Base-by-base conservation (phyloP, 2,113 vertebrate species). In the Gopherus evgoodei region DNA sequence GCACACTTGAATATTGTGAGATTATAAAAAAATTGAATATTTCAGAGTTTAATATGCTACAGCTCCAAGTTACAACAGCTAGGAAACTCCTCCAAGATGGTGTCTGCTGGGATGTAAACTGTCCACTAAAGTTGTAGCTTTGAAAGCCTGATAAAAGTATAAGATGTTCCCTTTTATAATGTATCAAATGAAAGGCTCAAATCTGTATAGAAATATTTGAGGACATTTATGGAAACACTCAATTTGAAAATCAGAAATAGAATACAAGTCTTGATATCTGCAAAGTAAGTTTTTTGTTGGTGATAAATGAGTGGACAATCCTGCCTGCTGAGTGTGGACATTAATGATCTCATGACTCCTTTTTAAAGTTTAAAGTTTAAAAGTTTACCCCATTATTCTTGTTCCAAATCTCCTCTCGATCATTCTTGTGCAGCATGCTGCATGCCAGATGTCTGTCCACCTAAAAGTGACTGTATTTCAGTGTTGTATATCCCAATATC, bases 1-100 rank as follows among this genome's bases (percentile, higher is more conserved):
- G 19, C 14, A 27, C 0, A 0, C 31, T 91, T 86, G 19, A 1
- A 3, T 80, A 90, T 59, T 81, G 11, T 62, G 31, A 62, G 12
- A 62, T 86, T 75, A 22, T 7, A 75, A 50, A 89, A 47, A 88
- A 95, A 13, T 38, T 27, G 9, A 75, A 65, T 69, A 50, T 14
- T 91, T 79, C 56, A 83, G 57, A 31, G 25, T 19, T 50, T 50
- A 50, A 50, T 80, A 88, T 29, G 53, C 84, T 80, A 86, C 75
- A 89, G 91, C 80, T 79, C 53, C 72, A 54, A 81, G 50, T n/a
- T 53, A 53, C 81, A 47, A 91, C 52, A 5, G 6, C 59, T 90
- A 91, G 54, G 50, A 91, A 91, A 84, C 35, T 56, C 62, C 93
- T 88, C 52, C 79, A 89, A 93, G 38, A 86, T 88, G 88, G 84